Base-by-base conservation (phyloP, 2,113 vertebrate species). In the Cavia aperea region DNA sequence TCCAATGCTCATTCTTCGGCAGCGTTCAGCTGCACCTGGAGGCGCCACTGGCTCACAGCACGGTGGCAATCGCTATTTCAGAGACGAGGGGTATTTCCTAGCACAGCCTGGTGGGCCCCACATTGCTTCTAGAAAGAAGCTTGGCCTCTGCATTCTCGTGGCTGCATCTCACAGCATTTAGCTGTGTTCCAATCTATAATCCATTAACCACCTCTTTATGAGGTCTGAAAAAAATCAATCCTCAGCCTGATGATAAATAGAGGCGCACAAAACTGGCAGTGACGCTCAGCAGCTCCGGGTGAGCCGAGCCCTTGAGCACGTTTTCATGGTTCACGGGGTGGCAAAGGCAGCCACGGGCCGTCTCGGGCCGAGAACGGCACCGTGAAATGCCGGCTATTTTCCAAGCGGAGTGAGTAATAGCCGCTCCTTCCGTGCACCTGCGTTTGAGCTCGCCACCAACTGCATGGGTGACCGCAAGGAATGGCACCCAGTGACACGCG, bases 71-170 rank as follows among this genome's bases (percentile, higher is more conserved):
- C 9, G n/a, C 13, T 10, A 33, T 6, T 7, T 10, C 19, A 72
- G 49, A 31, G 15, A 3, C 2, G 0, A 3, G 31, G 8, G 12
- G 10, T 0, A 0, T 73, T 54, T 54, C 33, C n/a, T 16, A 4
- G 93, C 29, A 23, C 3, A 14, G 68, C 83, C 81, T 19, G 33
- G 60, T 23, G 46, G 36, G 31, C 19, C 31, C 26, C 1, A 4
- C 3, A 7, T 62, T 7, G 43, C 29, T 66, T 73, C 36, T 5
- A 15, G 73, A 81, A 73, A 15, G 73, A 81, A 73, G 3, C 4
- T 2, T 19, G 51, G 23, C 18, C 51, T 78, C 39, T 63, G 86
- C 39, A 0, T 26, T 26, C 66, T 51, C 9, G 1, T 0, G 54
- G 90, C 39, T 26, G 7, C 4, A 15, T 56, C 24, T 24, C 26